Evolutionary conservation across 2,113 vertebrate genomes (phyloP).

Genomic region (Tyto alba): DNA sequence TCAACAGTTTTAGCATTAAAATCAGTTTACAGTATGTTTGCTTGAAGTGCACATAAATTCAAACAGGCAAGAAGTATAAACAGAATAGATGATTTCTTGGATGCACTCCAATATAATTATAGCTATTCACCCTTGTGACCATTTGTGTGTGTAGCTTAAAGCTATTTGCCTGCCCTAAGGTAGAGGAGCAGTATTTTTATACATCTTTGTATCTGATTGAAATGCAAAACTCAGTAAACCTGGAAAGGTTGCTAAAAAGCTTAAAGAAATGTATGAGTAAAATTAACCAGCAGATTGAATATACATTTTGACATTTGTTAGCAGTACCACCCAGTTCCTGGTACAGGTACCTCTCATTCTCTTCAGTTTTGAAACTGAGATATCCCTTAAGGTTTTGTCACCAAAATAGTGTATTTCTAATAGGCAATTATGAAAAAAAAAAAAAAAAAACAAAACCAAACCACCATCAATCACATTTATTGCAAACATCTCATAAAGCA

Average conservation of each 20-base stretch:
- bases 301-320: conserved; percentile 32
- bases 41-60: conserved; percentile 91
- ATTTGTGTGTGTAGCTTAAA: conserved; percentile 84
- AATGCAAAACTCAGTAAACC: conserved; percentile 67
- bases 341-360: not conserved
- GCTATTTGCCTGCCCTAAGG: conserved; percentile 83
- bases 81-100: conserved; percentile 80
- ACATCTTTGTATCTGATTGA: conserved; percentile 65
- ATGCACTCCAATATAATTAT: conserved; percentile 94
- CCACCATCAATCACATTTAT: conserved; percentile 73
- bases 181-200: conserved; percentile 77
- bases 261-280: conserved; percentile 63
- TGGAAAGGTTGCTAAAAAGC: conserved; percentile 57
- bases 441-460: too few relatives aligned
- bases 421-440: conserved; percentile 70
- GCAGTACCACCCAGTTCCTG: not conserved
- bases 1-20: conserved; percentile 69
- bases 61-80: conserved; percentile 88
- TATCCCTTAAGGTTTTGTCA: conserved; percentile 64
- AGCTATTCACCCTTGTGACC: conserved; percentile 94
- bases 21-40: conserved; percentile 75
- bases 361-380: conserved; percentile 38
- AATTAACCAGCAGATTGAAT: conserved; percentile 54
- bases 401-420: conserved; percentile 71
- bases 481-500: conserved; percentile 74